Percentiles rank a stretch among this genome's conserved stretches.
These are phyloP conservation scores for Lucilia sericata DNA, from an alignment of 1,140 invertebrate genomes.

Conservation along the genomic window DNA sequence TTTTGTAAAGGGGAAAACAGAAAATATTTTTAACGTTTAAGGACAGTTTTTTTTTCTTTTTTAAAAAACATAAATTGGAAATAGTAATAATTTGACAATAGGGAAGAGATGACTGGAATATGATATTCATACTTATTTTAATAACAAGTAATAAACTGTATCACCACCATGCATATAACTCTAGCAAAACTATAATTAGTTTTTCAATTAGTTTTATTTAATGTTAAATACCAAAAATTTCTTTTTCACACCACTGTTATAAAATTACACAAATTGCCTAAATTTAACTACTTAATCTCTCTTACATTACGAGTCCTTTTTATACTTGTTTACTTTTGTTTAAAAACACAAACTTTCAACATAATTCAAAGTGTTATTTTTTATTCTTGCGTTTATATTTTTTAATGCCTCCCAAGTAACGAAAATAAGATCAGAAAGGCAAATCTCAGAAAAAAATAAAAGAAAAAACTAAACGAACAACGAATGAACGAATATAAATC, in stretches of 20 bases:
- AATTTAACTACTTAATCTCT: constrained; percentile 23
- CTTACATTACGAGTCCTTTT: neutral
- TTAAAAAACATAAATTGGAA: too few relatives aligned
- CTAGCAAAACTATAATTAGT: too few relatives aligned
- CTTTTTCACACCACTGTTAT: neutral
- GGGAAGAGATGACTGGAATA: too few relatives aligned
- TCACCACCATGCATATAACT: too few relatives aligned
- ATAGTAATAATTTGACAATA: too few relatives aligned
- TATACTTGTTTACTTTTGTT: neutral
- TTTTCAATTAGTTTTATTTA: too few relatives aligned
- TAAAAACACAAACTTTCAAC: neutral
- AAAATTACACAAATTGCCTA: constrained; percentile 7
- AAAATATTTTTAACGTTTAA: too few relatives aligned
- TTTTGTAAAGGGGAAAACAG: too few relatives aligned
- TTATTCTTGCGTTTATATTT: neutral
- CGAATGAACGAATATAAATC: constrained; percentile 9
- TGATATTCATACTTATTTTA: too few relatives aligned
- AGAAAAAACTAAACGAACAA: neutral
- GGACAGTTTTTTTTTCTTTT: too few relatives aligned
- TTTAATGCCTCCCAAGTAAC: neutral
- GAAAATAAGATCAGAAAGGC: neutral
- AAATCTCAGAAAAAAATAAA: neutral
- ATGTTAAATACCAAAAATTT: too few relatives aligned
- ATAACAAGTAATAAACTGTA: too few relatives aligned
- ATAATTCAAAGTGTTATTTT: neutral